phyloP scores from a whole-genome alignment of 2,113 vertebrate genomes.

The Takifugu flavidus region DNA sequence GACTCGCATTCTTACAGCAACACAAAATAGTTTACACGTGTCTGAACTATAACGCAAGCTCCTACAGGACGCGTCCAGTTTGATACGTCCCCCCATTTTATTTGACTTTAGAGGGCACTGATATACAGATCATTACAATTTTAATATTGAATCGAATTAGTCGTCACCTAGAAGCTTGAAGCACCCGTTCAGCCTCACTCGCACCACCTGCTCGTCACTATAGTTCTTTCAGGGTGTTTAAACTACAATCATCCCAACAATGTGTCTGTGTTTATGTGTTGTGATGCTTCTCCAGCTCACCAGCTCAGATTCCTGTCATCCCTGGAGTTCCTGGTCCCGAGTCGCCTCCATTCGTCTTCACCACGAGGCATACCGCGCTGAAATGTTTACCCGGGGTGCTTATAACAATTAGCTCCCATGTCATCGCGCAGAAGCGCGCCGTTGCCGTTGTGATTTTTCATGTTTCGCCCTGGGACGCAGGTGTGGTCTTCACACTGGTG shows the following conservation, averaged over 20 bases:
- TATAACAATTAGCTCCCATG: slow-evolving; percentile 66
- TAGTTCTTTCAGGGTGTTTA: slow-evolving; percentile 42
- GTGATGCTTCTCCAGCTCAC: slow-evolving; percentile 29
- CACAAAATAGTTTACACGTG: too few species aligned
- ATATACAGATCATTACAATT: too few species aligned
- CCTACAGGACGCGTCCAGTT: too few species aligned
- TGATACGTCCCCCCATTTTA: too few species aligned
- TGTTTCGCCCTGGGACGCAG: slow-evolving; percentile 55
- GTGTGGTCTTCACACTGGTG: slow-evolving; percentile 67
- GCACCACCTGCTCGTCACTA: slow-evolving; percentile 18
- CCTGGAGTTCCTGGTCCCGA: slow-evolving; percentile 31
- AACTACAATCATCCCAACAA: slow-evolving; percentile 28
- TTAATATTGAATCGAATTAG: background rate
- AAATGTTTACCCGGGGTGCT: slow-evolving; percentile 69
- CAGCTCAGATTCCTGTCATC: slow-evolving; percentile 46
- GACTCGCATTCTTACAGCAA: too few species aligned
- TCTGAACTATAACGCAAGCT: too few species aligned
- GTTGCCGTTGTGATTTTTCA: slow-evolving; percentile 49
- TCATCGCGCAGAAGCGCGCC: slow-evolving; percentile 38
- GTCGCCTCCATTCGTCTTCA: slow-evolving; percentile 36
- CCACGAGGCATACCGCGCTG: slow-evolving; percentile 61
- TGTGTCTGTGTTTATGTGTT: slow-evolving; percentile 43
- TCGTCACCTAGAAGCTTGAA: background rate
- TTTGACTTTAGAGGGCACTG: too few species aligned
- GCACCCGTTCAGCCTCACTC: background rate